Evolutionary conservation across 1,140 invertebrate species (phyloP).

Genomic region (Coptotermes formosanus): DNA sequence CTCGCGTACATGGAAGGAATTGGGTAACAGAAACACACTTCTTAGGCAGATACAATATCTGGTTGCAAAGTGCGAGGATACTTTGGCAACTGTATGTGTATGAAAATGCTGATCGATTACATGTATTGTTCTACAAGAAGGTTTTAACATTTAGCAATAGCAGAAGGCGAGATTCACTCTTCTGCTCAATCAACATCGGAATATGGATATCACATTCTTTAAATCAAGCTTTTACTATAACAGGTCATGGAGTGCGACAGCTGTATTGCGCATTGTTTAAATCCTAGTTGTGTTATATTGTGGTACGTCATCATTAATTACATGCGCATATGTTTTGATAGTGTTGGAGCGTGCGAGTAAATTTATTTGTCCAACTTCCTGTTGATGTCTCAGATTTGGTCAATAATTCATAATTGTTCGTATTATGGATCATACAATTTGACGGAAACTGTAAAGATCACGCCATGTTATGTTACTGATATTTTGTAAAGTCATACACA

Average conservation of each 20-base stretch:
- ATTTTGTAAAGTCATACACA: too few relatives aligned
- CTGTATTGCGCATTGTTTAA: too few relatives aligned
- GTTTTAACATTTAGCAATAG: background rate
- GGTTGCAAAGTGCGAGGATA: conserved; percentile 2
- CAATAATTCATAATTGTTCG: too few relatives aligned
- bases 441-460: too few relatives aligned
- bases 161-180: background rate
- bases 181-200: background rate
- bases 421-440: too few relatives aligned
- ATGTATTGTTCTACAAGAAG: background rate
- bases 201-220: background rate
- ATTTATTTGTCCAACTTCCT: too few relatives aligned
- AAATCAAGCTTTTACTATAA: background rate
- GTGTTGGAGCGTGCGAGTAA: too few relatives aligned
- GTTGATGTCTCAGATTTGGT: too few relatives aligned
- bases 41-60: background rate
- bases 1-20: background rate
- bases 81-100: background rate
- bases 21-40: background rate
- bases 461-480: too few relatives aligned
- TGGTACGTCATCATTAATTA: too few relatives aligned
- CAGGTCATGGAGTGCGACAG: background rate
- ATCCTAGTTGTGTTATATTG: too few relatives aligned
- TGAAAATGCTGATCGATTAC: background rate
- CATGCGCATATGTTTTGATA: too few relatives aligned